Base-by-base conservation (phyloP, 2,113 vertebrate genomes). In the Ranitomeya variabilis region DNA sequence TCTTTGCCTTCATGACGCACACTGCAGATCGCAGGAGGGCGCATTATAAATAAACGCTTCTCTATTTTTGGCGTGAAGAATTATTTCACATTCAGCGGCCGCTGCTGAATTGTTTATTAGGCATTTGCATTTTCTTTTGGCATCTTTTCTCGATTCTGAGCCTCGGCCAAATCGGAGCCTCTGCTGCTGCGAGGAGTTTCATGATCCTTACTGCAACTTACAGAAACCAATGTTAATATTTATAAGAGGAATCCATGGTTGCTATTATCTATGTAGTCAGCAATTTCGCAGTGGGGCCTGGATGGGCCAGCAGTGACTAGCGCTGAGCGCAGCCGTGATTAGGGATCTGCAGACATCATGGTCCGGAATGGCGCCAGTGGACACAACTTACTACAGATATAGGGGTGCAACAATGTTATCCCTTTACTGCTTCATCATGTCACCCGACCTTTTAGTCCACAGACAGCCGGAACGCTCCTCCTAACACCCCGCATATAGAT, bases 21-120 rank as follows among this genome's bases (percentile, higher is more conserved):
- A n/a, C 13, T 59, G 9, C 78, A 45, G 52, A 21, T 23, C 3
- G 19, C 12, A 54, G 45, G 37, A 12, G 16, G 37, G 18, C 6
- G 54, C 60, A 15, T n/a, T 85, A 85, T 86, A 77, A 76, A 76
- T 86, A 86, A 31, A 85, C 16, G 10, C 67, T 52, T 73, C 15
- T 55, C 73, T 85, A 85, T 85, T 76, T 74, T 76, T 85, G 69
- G 67, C 55, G 2, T 18, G 19, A 76, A 18, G 26, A 62, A 21
- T 21, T 76, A 60, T 64, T 77, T 62, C 54, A 19, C 57, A 77
- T 77, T 71, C 71, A 16, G 67, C 71, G 67, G n/a, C 23, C 31
- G 67, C 31, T 60, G 74, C 57, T 45, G 11, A 77, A 59, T 37
- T 23, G 21, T 77, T 86, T 62, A 51, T 86, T 54, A 11, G 37